phyloP scores from a whole-genome alignment of 2,113 vertebrate genomes.

The Heterochromis multidens region DNA sequence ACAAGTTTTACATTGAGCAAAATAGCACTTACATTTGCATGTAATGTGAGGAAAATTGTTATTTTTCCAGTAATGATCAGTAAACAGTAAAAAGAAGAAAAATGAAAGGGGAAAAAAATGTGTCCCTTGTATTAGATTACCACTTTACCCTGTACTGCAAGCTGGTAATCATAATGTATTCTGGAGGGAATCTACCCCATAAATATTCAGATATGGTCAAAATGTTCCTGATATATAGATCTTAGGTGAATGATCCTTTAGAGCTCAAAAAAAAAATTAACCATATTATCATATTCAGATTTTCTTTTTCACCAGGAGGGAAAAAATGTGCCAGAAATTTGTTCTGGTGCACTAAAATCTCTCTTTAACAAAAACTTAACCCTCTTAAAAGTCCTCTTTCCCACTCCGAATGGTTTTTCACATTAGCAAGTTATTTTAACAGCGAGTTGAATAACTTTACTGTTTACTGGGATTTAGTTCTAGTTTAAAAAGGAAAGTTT shows the following conservation, averaged over 20 bases:
- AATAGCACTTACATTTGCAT: fast-evolving
- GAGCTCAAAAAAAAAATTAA: background rate
- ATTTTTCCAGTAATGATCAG: background rate
- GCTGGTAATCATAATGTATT: background rate
- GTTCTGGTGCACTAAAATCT: background rate
- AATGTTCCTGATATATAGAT: background rate
- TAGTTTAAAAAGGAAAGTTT: background rate
- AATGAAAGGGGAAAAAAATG: background rate
- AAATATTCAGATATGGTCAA: background rate
- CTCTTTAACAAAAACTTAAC: background rate
- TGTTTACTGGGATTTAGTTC: background rate
- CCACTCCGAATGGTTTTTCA: background rate
- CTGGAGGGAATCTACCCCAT: background rate
- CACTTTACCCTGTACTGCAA: background rate
- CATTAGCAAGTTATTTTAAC: background rate
- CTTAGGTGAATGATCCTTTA: background rate
- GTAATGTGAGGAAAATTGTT: background rate
- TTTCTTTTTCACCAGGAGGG: background rate
- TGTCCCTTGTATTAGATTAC: background rate
- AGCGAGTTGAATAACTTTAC: background rate
- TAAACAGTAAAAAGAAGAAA: background rate
- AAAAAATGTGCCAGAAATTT: background rate
- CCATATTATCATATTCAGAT: background rate
- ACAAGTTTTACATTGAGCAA: background rate
- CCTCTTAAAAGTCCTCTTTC: background rate